Percentiles rank a stretch among this genome's conserved stretches.
Evolutionary conservation across 2,888 invertebrate genomes (phyloP).

Genomic region (Sphinx pinastri): DNA sequence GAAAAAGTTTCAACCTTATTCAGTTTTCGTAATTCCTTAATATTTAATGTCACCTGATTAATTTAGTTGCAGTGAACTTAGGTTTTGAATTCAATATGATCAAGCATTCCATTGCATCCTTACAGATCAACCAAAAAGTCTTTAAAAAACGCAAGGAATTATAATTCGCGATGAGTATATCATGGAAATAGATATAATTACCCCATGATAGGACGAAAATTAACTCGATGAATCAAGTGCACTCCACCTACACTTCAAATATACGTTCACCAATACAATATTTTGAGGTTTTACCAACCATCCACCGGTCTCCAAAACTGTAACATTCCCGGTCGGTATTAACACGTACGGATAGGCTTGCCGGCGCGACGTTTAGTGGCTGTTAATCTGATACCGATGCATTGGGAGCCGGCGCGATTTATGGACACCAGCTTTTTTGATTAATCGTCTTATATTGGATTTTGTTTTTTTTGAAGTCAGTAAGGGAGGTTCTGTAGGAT

Average conservation of each 20-base stretch:
- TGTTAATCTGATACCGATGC: constrained; percentile 67
- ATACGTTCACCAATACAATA: not conserved
- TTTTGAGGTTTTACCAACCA: not conserved
- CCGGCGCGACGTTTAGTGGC: constrained; percentile 45
- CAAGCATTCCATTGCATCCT: too few relatives aligned
- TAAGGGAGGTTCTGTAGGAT: not conserved
- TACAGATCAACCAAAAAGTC: too few relatives aligned
- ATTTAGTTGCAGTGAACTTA: too few relatives aligned
- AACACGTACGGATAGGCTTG: constrained; percentile 33
- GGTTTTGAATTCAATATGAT: too few relatives aligned
- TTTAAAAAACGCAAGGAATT: too few relatives aligned
- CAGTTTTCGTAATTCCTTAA: too few relatives aligned
- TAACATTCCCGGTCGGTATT: constrained; percentile 28
- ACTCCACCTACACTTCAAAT: too few relatives aligned
- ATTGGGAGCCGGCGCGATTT: constrained; percentile 58
- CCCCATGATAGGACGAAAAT: too few relatives aligned
- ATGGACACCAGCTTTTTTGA: constrained; percentile 28
- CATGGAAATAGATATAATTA: too few relatives aligned
- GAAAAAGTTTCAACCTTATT: not conserved
- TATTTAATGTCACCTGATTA: too few relatives aligned
- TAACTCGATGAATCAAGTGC: not conserved
- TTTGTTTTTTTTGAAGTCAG: constrained; percentile 13
- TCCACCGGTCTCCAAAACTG: constrained; percentile 30
- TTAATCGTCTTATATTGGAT: constrained; percentile 28
- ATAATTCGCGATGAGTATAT: too few relatives aligned